Conservation (phyloP, 2,797 vertebrate genomes). For the Lagorchestes hirsutus region DNA sequence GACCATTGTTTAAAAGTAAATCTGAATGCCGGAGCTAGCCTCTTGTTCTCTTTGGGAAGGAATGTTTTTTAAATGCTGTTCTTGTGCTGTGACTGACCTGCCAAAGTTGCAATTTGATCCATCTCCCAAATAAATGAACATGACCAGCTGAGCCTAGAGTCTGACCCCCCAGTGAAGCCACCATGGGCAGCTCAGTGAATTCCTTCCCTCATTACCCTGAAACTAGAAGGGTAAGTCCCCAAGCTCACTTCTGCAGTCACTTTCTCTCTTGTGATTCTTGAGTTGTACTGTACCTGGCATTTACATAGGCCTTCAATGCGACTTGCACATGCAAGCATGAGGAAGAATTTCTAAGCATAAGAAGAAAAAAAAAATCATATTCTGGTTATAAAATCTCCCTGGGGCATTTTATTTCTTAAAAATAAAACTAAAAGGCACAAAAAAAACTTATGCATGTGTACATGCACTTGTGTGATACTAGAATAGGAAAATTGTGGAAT, state of each 20-base stretch:
- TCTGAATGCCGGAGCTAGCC: not conserved
- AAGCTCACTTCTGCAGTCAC: not conserved
- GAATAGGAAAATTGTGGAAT: not conserved
- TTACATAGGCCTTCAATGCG: not conserved
- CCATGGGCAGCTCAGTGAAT: not conserved
- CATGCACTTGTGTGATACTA: not conserved
- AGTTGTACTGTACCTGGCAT: not conserved
- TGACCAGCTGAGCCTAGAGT: slow-evolving; percentile 14
- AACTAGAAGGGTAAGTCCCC: not conserved
- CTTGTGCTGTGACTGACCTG: not conserved
- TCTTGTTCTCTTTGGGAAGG: not conserved
- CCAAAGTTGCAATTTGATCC: slow-evolving; percentile 37
- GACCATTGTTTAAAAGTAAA: not conserved
- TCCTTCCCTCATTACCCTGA: not conserved
- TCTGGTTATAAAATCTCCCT: not conserved
- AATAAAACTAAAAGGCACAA: slow-evolving; percentile 8
- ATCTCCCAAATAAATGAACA: slow-evolving; percentile 9
- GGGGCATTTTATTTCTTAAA: not conserved
- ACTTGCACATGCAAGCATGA: not conserved
- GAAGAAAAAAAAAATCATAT: slow-evolving; percentile 6
- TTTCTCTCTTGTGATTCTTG: slow-evolving; percentile 11
- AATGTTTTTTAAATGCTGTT: not conserved
- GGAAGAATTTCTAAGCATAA: slow-evolving; percentile 13
- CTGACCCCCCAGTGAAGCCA: not conserved
- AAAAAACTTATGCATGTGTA: not conserved